phyloP scores from a whole-genome alignment of 2,888 invertebrate genomes.

The Xestia xanthographa region DNA sequence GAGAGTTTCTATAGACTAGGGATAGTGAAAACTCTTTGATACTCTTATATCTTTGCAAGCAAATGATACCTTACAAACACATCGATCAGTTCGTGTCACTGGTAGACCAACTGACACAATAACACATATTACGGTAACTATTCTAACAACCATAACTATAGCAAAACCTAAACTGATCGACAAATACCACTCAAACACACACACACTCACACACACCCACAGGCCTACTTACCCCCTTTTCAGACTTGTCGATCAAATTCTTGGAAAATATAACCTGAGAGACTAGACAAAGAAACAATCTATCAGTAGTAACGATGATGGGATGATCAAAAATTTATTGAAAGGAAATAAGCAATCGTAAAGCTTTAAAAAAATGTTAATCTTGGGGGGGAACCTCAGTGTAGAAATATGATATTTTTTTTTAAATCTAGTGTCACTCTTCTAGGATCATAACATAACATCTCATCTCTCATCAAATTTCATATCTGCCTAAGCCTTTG shows the following conservation, averaged over 20 bases:
- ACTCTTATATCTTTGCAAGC: neutral
- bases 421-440: too few species aligned
- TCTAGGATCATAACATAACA: too few species aligned
- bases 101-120: constrained; percentile 8
- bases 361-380: too few species aligned
- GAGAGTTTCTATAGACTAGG: neutral
- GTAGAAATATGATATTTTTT: too few species aligned
- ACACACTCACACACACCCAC: too few species aligned
- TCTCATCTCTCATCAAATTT: too few species aligned
- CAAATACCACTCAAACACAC: neutral
- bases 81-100: neutral
- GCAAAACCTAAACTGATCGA: constrained; percentile 29
- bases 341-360: neutral
- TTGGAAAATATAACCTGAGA: neutral
- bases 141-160: constrained; percentile 6
- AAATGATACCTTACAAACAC: neutral
- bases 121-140: constrained; percentile 19
- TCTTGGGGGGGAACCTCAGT: too few species aligned
- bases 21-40: neutral
- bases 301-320: neutral
- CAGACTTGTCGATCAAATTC: neutral
- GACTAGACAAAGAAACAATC: too few species aligned
- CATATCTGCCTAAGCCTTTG: too few species aligned
- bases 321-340: neutral
- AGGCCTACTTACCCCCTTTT: constrained; percentile 14